Evolutionary conservation across 2,888 invertebrate species (phyloP), one percentile per base, ranked within the genome.

Genomic region (Catonia carolina): DNA sequence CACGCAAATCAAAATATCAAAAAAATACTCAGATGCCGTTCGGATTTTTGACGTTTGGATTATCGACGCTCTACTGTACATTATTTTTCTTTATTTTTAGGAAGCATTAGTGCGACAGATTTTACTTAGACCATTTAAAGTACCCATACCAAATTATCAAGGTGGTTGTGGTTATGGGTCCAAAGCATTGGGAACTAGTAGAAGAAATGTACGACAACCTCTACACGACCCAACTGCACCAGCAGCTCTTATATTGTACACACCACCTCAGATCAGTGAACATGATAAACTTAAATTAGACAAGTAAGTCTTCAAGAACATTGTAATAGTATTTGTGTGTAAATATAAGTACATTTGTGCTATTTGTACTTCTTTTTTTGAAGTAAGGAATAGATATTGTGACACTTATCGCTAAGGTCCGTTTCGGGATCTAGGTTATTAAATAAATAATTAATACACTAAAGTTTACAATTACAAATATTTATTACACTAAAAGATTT

Each of bases 191-290:
- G 98, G 97, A 0, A 78, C 95, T 66, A 77, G 75, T 67, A 78
- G 78, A 72, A 80, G 65, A 72, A 84, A 73, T 2, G 76, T 77
- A 10, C 72, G 80, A 62, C 79, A 86, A 61, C 78, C 97, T 0
- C 73, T 98, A 8, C 91, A 94, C 69, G 97, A 97, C 75, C 97
- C 97, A 0, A 82, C 85, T 65, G 94, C 88, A 66, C 91, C 93
- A 2, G 92, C 90, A 69, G 95, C 97, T 0, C 75, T 99, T 2
- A 85, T 99, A 18, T 75, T 99, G 48, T 95, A 86, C 69, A 74
- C 78, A 0, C 98, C 99, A 0, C 89, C 92, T 1, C 80, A 84
- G 64, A 78, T 91, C 47, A 83, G 86, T 6, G 89, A 89, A 67
- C 91, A 96, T 70, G 94, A 96, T 56, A 85, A 85, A 69, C 77